A percentile compares a stretch with the other conserved stretches of the same genome.
phyloP scores from a whole-genome alignment of 2,888 invertebrate genomes.

The Arrhopalites spinosus region DNA sequence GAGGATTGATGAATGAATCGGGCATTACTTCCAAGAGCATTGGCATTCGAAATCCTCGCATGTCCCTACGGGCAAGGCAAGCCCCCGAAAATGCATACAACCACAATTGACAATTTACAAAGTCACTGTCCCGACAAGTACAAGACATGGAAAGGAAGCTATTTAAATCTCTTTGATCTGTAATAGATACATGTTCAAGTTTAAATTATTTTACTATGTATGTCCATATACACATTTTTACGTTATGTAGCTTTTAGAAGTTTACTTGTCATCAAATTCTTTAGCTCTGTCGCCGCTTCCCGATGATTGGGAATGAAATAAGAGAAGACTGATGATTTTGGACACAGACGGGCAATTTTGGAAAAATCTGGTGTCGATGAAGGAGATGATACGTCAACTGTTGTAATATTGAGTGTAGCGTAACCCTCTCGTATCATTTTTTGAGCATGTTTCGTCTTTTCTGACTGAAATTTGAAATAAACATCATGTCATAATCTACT shows the following conservation, averaged over 20 bases:
- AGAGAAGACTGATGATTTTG: conserved; percentile 64
- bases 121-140: conserved; percentile 64
- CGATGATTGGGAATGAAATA: conserved; percentile 75
- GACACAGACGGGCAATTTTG: conserved; percentile 35
- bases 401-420: neutral
- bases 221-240: neutral
- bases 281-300: conserved; percentile 72
- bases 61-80: conserved; percentile 71
- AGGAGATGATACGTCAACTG: too few species aligned
- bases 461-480: neutral
- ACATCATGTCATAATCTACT: too few species aligned
- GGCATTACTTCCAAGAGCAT: conserved; percentile 79
- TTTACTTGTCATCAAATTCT: conserved; percentile 63
- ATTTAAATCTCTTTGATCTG: conserved; percentile 72
- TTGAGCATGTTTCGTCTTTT: neutral
- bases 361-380: conserved; percentile 29
- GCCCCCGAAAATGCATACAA: conserved; percentile 79
- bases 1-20: conserved; percentile 67
- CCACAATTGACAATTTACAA: conserved; percentile 74
- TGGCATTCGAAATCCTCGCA: conserved; percentile 70
- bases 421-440: neutral
- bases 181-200: conserved; percentile 38
- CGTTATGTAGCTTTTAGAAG: neutral
- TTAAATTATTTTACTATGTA: conserved; percentile 11
- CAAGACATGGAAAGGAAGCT: conserved; percentile 74